These are phyloP conservation scores for Falco peregrinus DNA, from an alignment of 2,797 vertebrate species.

Conservation along the genomic window DNA sequence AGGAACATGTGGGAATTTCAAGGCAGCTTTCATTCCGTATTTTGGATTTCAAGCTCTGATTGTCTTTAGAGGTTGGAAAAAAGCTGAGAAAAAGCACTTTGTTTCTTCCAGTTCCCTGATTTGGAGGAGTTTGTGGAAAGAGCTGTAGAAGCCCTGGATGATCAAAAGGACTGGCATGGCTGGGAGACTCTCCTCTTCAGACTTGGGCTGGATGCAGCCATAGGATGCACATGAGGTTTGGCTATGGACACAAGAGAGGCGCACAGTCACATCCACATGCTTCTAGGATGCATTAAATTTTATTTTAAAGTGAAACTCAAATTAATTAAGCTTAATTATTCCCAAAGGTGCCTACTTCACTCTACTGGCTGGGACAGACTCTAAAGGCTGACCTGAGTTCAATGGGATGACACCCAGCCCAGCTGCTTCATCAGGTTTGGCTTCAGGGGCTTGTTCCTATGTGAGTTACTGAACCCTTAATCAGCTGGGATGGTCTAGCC, in stretches of 20 bases:
- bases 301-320: neutral
- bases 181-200: neutral
- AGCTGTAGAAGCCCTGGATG: neutral
- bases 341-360: neutral
- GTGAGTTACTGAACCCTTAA: neutral
- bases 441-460: neutral
- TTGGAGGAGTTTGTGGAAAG: neutral
- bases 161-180: neutral
- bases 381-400: neutral
- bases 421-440: neutral
- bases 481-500: neutral
- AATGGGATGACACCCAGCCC: neutral
- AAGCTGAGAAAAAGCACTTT: neutral
- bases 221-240: neutral
- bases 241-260: neutral
- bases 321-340: neutral
- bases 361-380: neutral
- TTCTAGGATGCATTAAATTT: neutral
- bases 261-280: fast-evolving
- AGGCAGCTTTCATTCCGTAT: neutral
- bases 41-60: neutral
- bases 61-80: neutral
- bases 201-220: neutral
- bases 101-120: neutral
- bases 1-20: neutral